Evolutionary conservation across 2,888 invertebrate genomes (phyloP), one percentile per base, ranked within the genome.

Genomic region (Dusona sp.): DNA sequence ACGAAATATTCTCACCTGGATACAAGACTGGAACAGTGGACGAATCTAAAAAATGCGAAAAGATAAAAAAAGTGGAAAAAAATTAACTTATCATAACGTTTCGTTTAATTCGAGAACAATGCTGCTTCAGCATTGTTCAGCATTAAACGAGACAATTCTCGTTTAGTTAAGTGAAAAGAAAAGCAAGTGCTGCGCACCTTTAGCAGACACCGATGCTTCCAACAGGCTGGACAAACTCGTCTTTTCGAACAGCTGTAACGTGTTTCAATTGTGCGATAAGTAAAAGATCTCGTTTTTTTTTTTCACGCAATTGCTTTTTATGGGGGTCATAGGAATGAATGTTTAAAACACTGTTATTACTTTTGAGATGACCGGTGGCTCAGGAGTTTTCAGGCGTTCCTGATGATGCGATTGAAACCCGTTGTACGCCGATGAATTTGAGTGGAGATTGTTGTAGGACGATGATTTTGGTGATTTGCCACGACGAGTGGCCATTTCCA

Each of bases 151-250:
- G 42, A 11, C 6, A 36, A 65, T 51, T 38, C 51, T 65, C 19
- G 67, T 38, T 11, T 51, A 74, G 61, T 29, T 67, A 77, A 61
- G 70, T 42, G 74, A 73, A 77, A 75, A 75, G 74, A 83, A 83
- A 75, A 67, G 73, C 38, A 79, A 36, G 45, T 57, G 48, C 88
- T 79, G 90, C 93, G 90, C 91, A 94, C 94, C 94, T 94, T 94
- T 94, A 48, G 92, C 92, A 51, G 93, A 94, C 57, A 94, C 94
- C 78, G 94, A 94, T 77, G 94, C 94, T 91, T 94, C 94, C 90
- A 94, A 88, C n/a, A 94, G 93, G 90, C 94, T 94, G 91, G 94
- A 94, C 87, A 94, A 94, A 85, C 94, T 94, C 88, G 94, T 94
- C 89, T 94, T 94, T 92, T 92, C 93, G 90, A 92, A 92, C 42